phyloP scores from a whole-genome alignment of 2,113 vertebrate genomes.

The Naja naja region DNA sequence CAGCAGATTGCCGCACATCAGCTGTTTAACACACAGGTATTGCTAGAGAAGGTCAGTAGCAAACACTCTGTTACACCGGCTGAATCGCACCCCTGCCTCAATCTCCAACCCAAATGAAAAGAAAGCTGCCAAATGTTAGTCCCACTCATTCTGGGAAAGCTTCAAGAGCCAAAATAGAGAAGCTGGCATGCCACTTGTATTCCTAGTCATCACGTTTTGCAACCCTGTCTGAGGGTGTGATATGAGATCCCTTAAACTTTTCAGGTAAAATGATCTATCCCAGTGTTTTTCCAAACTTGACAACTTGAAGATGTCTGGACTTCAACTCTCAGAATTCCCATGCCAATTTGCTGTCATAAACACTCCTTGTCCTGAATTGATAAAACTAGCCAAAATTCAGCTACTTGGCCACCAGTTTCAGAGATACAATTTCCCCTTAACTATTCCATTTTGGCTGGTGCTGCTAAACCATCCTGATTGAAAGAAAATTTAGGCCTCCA shows the following conservation, averaged over 20 bases:
- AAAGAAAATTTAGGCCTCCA: not conserved
- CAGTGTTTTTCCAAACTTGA: not conserved
- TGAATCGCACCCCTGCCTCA: too few relatives aligned
- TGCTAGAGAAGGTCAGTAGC: too few relatives aligned
- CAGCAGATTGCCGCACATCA: too few relatives aligned
- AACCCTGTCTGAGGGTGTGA: not conserved
- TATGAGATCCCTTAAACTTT: not conserved
- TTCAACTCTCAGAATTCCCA: not conserved
- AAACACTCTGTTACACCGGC: too few relatives aligned
- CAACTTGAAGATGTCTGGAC: not conserved
- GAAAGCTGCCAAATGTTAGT: not conserved
- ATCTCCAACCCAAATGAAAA: not conserved
- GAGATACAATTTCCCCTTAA: not conserved
- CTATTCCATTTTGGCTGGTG: not conserved
- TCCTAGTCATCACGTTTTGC: not conserved
- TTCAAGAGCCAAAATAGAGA: not conserved
- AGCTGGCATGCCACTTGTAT: too few relatives aligned
- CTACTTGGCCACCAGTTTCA: too few relatives aligned
- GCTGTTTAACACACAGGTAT: too few relatives aligned
- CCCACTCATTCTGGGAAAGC: not conserved
- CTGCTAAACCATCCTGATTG: not conserved
- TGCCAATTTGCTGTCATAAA: not conserved
- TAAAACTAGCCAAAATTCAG: not conserved
- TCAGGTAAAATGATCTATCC: not conserved
- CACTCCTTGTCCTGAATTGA: not conserved